Evolutionary conservation across 2,888 invertebrate genomes (phyloP).

Genomic region (Phengaris arion): DNA sequence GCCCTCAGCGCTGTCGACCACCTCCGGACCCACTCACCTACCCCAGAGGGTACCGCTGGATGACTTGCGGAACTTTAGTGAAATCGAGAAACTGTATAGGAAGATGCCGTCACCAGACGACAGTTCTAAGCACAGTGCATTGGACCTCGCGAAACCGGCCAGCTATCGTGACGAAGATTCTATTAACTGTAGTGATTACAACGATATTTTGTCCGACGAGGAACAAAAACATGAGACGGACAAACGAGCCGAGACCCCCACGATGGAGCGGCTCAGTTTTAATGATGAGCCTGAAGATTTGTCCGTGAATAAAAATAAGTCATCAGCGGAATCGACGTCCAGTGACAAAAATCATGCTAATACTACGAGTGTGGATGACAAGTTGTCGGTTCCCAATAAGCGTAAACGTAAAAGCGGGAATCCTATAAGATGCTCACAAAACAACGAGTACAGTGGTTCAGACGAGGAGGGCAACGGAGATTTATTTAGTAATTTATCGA

Average conservation of each 20-base stretch:
- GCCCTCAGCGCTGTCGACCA: conserved; percentile 56
- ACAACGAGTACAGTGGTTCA: conserved; percentile 70
- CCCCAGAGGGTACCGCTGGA: conserved; percentile 77
- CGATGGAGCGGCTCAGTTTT: conserved; percentile 61
- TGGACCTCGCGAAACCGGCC: conserved; percentile 62
- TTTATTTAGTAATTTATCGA: conserved; percentile 69
- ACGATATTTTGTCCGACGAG: conserved; percentile 61
- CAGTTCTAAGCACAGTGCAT: conserved; percentile 51
- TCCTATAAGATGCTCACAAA: conserved; percentile 86
- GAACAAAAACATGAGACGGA: conserved; percentile 57
- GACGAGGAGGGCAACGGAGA: conserved; percentile 72
- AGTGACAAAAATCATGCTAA: conserved; percentile 50
- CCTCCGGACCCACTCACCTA: conserved; percentile 64
- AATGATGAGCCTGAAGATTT: conserved; percentile 84
- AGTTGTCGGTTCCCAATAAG: conserved; percentile 80
- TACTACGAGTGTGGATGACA: conserved; percentile 68
- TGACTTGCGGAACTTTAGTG: conserved; percentile 74
- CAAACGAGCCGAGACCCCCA: conserved; percentile 50
- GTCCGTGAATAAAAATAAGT: conserved; percentile 82
- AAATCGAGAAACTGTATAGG: conserved; percentile 77
- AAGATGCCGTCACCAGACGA: conserved; percentile 65
- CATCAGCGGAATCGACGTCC: conserved; percentile 58
- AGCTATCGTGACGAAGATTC: conserved; percentile 58
- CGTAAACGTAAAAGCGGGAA: conserved; percentile 91
- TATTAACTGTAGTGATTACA: conserved; percentile 64